phyloP scores from a whole-genome alignment of 2,888 invertebrate genomes.

The Aphodius sticticus region DNA sequence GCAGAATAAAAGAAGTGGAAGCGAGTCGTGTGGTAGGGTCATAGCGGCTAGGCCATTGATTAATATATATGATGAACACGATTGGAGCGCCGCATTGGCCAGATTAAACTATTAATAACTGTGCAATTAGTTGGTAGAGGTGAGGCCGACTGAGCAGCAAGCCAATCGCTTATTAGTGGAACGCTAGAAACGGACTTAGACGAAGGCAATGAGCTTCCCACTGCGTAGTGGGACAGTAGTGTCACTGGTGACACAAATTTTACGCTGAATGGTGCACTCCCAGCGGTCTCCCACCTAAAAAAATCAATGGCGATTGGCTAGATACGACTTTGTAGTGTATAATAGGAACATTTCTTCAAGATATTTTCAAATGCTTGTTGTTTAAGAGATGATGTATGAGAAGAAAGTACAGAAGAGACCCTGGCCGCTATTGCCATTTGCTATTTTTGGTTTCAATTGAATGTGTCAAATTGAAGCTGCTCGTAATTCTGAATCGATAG shows the following conservation, averaged over 20 bases:
- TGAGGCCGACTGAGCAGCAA: not conserved
- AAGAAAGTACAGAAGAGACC: no score
- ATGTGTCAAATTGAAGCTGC: no score
- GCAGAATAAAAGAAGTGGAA: not conserved
- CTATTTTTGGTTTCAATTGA: no score
- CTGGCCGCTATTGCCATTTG: no score
- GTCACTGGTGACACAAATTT: not conserved
- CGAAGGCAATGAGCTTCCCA: not conserved
- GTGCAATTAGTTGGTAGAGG: not conserved
- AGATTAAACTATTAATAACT: not conserved
- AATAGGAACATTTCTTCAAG: no score
- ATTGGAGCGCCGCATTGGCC: not conserved
- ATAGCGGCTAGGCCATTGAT: not conserved
- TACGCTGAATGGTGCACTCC: not conserved
- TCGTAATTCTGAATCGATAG: no score
- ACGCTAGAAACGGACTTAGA: not conserved
- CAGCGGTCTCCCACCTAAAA: not conserved
- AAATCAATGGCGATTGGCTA: not conserved
- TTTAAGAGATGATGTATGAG: no score
- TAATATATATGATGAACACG: conserved; percentile 4
- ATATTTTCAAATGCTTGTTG: no score
- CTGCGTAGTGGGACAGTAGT: not conserved
- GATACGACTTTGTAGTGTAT: no score
- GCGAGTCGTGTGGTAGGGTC: not conserved
- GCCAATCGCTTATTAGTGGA: not conserved